Base-by-base conservation (phyloP, 2,888 invertebrate genomes). In the Sinohyriopsis cumingii region DNA sequence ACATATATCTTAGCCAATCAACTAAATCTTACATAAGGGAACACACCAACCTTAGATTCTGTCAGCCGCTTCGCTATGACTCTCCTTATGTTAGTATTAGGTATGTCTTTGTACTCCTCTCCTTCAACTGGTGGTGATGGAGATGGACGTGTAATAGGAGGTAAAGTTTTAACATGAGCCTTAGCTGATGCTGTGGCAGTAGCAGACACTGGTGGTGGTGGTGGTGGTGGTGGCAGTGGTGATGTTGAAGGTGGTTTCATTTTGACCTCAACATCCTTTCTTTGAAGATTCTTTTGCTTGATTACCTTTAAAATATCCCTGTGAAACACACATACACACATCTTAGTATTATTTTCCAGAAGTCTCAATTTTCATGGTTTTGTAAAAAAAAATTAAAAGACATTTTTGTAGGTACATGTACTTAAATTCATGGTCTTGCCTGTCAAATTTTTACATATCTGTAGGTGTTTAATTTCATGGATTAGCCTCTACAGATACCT, bases 1-100 rank as follows among this genome's bases (percentile, higher is more conserved):
- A 1, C 6, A 61, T 33, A 12, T n/a, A 25, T 4, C 15, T 25
- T 24, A 25, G 22, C 45, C 45, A 45, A 45, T 33, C 33, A 33
- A 33, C 7, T 33, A 45, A 45, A 12, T 45, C 12, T 45, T 45
- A 45, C 45, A 45, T 12, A 45, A 45, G 12, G 45, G 85, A 72
- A 71, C 60, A 56, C 28, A 65, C 62, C 69, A 62, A 90, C 89
- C 90, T 94, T 94, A 1, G 94, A 93, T 85, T 93, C 91, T 20
- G 92, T 91, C 12, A 94, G 90, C 78, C 94, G 89, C 84, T 93
- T 93, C 4, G 94, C 94, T 78, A 94, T 93, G 9, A 92, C 92
- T 72, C 90, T 91, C 76, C 93, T 90, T 91, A 94, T 93, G 79
- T 90, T 92, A 5, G 92, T 91, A 61, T 93, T 89, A 71, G 92